phyloP scores from a whole-genome alignment of 2,113 vertebrate genomes.

The Cervus canadensis region DNA sequence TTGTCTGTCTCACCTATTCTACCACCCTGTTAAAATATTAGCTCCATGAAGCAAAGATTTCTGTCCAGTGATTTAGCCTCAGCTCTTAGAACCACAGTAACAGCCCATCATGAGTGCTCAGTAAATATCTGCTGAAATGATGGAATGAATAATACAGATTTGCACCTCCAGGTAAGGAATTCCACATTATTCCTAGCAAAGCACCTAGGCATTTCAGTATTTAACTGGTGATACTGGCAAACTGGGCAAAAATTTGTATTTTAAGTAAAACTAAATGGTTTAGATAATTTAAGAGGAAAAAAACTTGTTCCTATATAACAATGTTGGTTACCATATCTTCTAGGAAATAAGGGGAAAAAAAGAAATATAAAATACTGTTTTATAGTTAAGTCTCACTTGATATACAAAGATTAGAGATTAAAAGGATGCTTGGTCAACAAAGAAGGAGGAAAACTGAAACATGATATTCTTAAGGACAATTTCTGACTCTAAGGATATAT shows the following conservation, averaged over 20 bases:
- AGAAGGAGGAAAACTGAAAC: background rate
- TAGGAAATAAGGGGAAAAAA: background rate
- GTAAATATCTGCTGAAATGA: background rate
- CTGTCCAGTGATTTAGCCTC: background rate
- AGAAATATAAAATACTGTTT: background rate
- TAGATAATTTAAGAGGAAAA: background rate
- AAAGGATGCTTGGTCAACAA: background rate
- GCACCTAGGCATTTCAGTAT: background rate
- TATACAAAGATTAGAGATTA: background rate
- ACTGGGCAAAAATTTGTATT: background rate
- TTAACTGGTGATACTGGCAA: background rate
- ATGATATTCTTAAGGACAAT: background rate
- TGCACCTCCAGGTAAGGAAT: background rate
- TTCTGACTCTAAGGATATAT: background rate
- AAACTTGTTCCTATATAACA: background rate
- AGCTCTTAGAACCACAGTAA: background rate
- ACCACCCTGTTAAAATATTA: background rate
- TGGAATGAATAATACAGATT: background rate
- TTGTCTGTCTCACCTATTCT: background rate
- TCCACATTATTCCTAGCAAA: background rate
- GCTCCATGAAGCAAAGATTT: background rate
- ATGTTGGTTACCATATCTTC: background rate
- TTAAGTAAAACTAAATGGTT: constrained; percentile 21
- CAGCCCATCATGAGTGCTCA: background rate
- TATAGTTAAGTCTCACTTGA: background rate